These are phyloP conservation scores for Campoletis raptor DNA, from an alignment of 2,888 invertebrate genomes.

Conservation along the genomic window DNA sequence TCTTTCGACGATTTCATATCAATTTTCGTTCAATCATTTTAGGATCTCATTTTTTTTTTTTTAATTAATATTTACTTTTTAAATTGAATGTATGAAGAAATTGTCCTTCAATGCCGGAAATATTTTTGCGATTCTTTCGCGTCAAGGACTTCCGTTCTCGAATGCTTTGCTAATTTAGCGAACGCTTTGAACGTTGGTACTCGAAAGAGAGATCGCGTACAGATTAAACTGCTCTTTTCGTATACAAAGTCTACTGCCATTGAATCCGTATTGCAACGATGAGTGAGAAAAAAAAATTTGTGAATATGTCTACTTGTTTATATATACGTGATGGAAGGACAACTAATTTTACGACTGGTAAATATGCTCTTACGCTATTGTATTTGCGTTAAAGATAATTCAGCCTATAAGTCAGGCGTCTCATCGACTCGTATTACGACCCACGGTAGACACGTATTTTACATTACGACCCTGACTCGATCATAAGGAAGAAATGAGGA, in stretches of 20 bases:
- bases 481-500: conserved; percentile 67
- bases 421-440: conserved; percentile 20
- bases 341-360: conserved; percentile 58
- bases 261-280: conserved; percentile 19
- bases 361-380: conserved; percentile 15
- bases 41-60: neutral
- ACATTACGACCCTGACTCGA: conserved; percentile 56
- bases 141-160: conserved; percentile 29
- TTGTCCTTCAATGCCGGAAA: conserved; percentile 14
- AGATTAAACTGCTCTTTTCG: neutral
- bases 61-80: neutral
- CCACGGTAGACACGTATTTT: conserved; percentile 22
- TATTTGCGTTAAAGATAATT: conserved; percentile 37
- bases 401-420: neutral
- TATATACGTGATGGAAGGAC: conserved; percentile 41
- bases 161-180: neutral
- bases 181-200: neutral
- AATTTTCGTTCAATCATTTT: neutral
- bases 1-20: neutral
- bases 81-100: neutral
- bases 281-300: neutral
- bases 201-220: neutral
- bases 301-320: neutral
- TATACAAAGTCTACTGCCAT: neutral
- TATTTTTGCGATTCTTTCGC: neutral